Evolutionary conservation across 2,113 vertebrate species (phyloP).

Genomic region (Spizaetus ornatus): DNA sequence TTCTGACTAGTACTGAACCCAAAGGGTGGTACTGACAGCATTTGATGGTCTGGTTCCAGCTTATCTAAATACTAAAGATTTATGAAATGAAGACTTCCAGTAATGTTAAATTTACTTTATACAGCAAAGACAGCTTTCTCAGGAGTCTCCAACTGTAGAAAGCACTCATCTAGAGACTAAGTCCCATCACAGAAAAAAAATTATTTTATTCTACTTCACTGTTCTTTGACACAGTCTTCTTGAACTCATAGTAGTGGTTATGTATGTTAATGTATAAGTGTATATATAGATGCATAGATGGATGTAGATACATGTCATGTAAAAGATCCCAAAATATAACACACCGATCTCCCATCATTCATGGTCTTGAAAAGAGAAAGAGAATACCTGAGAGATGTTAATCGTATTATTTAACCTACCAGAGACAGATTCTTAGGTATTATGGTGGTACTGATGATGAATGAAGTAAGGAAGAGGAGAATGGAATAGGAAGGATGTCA

Average conservation of each 20-base stretch:
- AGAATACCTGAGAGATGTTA: not conserved
- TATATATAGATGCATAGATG: not conserved
- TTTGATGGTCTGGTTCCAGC: not conserved
- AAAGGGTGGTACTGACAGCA: not conserved
- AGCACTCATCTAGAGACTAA: not conserved
- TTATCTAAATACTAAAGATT: not conserved
- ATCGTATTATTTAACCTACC: not conserved
- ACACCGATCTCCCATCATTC: accelerated
- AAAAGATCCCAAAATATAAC: not conserved
- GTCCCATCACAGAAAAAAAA: not conserved
- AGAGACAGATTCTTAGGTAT: not conserved
- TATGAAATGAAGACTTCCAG: not conserved
- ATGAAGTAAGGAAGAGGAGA: not conserved
- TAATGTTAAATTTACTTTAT: not conserved
- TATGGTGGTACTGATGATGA: not conserved
- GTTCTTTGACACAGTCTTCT: not conserved
- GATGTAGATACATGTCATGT: not conserved
- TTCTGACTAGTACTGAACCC: not conserved
- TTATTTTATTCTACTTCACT: not conserved
- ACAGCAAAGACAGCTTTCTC: not conserved
- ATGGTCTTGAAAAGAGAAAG: not conserved
- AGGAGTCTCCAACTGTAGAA: not conserved
- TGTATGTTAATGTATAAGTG: not conserved
- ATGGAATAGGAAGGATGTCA: not conserved
- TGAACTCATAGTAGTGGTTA: not conserved